These are phyloP conservation scores for Heliconius eleuchia DNA, from an alignment of 1,140 invertebrate genomes.

Conservation along the genomic window DNA sequence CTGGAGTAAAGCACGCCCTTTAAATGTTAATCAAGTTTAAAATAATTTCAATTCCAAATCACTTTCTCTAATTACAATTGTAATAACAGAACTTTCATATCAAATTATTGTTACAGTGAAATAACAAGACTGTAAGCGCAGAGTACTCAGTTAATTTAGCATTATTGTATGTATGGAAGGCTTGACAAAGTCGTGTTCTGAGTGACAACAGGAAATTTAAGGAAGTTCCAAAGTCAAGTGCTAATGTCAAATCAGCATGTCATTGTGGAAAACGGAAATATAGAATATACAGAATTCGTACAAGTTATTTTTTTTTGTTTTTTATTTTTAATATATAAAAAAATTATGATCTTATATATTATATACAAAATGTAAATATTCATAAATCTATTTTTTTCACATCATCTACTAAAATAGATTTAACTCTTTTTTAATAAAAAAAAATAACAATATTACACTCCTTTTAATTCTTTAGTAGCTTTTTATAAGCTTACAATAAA, in stretches of 20 bases:
- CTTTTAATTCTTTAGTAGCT: neutral
- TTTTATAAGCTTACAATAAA: neutral
- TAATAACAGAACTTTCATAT: neutral
- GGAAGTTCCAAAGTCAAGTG: neutral
- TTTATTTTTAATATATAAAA: neutral
- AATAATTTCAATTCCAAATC: no score
- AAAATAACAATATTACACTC: neutral
- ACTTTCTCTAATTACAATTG: no score
- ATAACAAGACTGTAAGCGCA: neutral
- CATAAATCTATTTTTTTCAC: no score
- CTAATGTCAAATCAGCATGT: neutral
- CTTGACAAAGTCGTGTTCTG: neutral
- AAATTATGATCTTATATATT: no score
- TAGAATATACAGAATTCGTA: neutral
- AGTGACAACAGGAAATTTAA: conserved; percentile 9
- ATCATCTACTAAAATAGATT: no score
- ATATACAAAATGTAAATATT: no score
- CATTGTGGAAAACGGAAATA: neutral
- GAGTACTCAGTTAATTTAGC: neutral
- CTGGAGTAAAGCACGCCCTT: no score
- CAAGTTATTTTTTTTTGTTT: neutral
- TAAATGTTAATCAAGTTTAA: no score
- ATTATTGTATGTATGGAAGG: neutral
- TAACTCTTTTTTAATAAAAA: neutral
- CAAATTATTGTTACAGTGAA: neutral